phyloP scores from a whole-genome alignment of 2,888 invertebrate species.

The Auanema sp. region DNA sequence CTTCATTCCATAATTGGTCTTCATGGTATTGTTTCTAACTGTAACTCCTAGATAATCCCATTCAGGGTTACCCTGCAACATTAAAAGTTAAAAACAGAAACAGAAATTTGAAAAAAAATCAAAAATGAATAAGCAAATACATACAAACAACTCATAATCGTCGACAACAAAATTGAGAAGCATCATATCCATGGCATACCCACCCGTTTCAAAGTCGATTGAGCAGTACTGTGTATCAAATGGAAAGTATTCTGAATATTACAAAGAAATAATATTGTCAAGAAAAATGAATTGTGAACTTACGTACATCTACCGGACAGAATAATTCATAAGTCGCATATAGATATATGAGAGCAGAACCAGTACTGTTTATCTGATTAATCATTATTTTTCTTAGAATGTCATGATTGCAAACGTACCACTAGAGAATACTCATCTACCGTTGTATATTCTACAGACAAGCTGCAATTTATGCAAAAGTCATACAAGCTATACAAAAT shows the following conservation, averaged over 20 bases:
- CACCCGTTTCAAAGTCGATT: conserved; percentile 15
- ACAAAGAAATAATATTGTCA: too few species aligned
- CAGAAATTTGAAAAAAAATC: too few species aligned
- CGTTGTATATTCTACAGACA: neutral
- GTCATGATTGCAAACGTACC: conserved; percentile 9
- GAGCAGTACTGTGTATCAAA: conserved; percentile 18
- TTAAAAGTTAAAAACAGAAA: too few species aligned
- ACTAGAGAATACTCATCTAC: conserved; percentile 6
- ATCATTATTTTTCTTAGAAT: conserved; percentile 5
- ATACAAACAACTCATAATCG: conserved; percentile 1
- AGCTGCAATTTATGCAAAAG: neutral
- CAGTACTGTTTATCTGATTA: neutral
- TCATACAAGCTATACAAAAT: neutral
- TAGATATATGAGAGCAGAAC: neutral
- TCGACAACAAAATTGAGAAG: conserved; percentile 7
- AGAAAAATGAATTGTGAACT: too few species aligned
- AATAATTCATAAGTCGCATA: conserved; percentile 14
- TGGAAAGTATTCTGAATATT: conserved; percentile 15
- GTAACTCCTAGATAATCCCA: too few species aligned
- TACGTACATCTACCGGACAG: conserved; percentile 15
- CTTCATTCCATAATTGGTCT: too few species aligned
- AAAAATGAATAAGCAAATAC: too few species aligned
- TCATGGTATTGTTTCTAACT: too few species aligned
- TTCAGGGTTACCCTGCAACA: too few species aligned
- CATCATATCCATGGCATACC: conserved; percentile 11